Evolutionary conservation across 2,797 vertebrate genomes (phyloP), one percentile per base, ranked within the genome.

Genomic region (Cyprinodon diabolis): DNA sequence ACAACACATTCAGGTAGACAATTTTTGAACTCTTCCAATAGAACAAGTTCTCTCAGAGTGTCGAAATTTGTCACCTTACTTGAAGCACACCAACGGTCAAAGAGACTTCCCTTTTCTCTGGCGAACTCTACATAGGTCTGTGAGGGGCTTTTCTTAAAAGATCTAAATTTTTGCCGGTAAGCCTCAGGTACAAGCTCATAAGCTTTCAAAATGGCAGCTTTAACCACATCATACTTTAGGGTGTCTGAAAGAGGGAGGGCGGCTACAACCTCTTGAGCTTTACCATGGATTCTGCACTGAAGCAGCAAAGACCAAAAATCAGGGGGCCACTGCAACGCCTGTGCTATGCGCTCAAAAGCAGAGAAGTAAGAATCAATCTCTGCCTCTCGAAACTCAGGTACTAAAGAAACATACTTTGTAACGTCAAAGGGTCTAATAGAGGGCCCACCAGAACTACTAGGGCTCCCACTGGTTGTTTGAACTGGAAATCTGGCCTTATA

Each of bases 401-500:
- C 19, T 7, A 68, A 54, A 54, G 51, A 19, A 5, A 69, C 52
- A 56, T 55, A 55, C 40, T 69, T 69, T 3, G 37, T 43, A 17
- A n/a, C n/a, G n/a, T n/a, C n/a, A n/a, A n/a, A 56, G 43, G 37
- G 51, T 10, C 25, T 12, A 1, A 45, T 21, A 23, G 43, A 66
- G 43, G 21, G 23, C 8, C 10, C 43, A 43, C 4, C 3, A 23
- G 63, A 66, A n/a, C n/a, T n/a, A n/a, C 4, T 66, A 66, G 43
- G 10, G 10, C 6, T 7, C 1, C 1, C 43, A 45, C 6, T 45
- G 43, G 43, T 10, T 6, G 43, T 6, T 6, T 6, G 43, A 6
- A 45, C 43, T 10, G 6, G 6, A 45, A 45, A 93, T 71, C 0
- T 69, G 25, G 25, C 25, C 14, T 79, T 75, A 0, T 90, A 13